Evolutionary conservation across 2,113 vertebrate species (phyloP).

Genomic region (Oryzias curvinotus): DNA sequence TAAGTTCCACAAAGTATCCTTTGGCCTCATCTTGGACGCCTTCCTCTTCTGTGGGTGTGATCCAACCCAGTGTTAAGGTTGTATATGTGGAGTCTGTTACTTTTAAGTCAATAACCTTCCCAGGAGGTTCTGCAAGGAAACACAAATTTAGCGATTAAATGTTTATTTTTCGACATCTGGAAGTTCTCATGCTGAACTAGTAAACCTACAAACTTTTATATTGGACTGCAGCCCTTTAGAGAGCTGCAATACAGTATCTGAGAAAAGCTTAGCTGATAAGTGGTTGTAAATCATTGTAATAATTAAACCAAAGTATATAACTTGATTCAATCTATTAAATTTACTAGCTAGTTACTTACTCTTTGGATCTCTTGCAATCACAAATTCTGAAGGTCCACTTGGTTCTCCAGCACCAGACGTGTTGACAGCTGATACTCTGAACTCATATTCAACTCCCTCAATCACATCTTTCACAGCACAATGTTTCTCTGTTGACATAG

Average conservation of each 20-base stretch:
- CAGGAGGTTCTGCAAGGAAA: constrained; percentile 80
- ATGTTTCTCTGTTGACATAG: constrained; percentile 72
- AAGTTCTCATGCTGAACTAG: too few relatives aligned
- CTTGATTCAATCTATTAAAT: neutral
- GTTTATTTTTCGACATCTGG: too few relatives aligned
- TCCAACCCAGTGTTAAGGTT: constrained; percentile 85
- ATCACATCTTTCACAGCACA: constrained; percentile 76
- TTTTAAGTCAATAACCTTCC: constrained; percentile 81
- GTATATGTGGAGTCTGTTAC: constrained; percentile 82
- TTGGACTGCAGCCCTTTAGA: too few relatives aligned
- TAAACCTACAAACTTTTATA: too few relatives aligned
- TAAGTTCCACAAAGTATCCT: constrained; percentile 86
- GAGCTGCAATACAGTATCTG: too few relatives aligned
- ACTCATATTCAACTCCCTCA: constrained; percentile 87
- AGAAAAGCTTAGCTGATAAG: too few relatives aligned
- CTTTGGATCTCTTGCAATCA: constrained; percentile 81
- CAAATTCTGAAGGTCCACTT: constrained; percentile 81
- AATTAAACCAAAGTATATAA: too few relatives aligned
- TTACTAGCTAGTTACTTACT: constrained; percentile 73
- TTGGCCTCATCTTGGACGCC: constrained; percentile 76
- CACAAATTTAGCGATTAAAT: neutral
- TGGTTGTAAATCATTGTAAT: too few relatives aligned
- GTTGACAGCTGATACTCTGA: constrained; percentile 85
- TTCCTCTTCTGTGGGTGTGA: constrained; percentile 69
- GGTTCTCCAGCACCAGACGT: constrained; percentile 83